Percentiles rank a stretch among this genome's conserved stretches.
phyloP scores from a whole-genome alignment of 2,888 invertebrate species.

The Mongoloraphidia duomilia region DNA sequence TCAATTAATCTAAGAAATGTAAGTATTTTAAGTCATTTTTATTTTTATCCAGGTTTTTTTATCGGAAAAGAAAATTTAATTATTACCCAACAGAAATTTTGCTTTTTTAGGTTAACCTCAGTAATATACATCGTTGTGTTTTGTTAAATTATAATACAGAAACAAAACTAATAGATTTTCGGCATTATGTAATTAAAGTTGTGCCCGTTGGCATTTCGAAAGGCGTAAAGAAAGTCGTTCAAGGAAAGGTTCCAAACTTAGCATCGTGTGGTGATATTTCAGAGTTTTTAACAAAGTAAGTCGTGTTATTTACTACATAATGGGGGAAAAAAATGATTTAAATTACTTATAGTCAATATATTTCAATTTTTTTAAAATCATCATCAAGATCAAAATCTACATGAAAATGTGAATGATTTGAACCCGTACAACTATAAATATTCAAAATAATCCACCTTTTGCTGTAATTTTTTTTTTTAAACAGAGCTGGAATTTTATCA shows the following conservation, averaged over 20 bases:
- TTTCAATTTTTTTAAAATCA: too few species aligned
- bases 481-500: conserved; percentile 52
- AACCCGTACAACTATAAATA: neutral
- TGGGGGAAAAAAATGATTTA: too few species aligned
- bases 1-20: conserved; percentile 87
- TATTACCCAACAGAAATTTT: conserved; percentile 3
- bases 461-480: conserved; percentile 10
- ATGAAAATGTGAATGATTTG: too few species aligned
- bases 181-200: conserved; percentile 90
- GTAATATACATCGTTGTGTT: conserved; percentile 74
- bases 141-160: conserved; percentile 78
- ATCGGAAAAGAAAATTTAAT: neutral
- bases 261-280: conserved; percentile 70
- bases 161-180: conserved; percentile 74
- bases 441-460: conserved; percentile 1
- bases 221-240: conserved; percentile 84
- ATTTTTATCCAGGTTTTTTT: conserved; percentile 1
- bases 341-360: too few species aligned
- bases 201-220: conserved; percentile 81
- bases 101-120: conserved; percentile 60
- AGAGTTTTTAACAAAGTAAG: conserved; percentile 75
- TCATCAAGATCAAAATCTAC: too few species aligned
- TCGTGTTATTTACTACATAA: conserved; percentile 16
- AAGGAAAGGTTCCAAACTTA: conserved; percentile 83
- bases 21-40: conserved; percentile 21